Percentiles rank a stretch among this genome's conserved stretches.
Evolutionary conservation across 2,113 vertebrate genomes (phyloP).

Genomic region (Planiliza haematocheilus): DNA sequence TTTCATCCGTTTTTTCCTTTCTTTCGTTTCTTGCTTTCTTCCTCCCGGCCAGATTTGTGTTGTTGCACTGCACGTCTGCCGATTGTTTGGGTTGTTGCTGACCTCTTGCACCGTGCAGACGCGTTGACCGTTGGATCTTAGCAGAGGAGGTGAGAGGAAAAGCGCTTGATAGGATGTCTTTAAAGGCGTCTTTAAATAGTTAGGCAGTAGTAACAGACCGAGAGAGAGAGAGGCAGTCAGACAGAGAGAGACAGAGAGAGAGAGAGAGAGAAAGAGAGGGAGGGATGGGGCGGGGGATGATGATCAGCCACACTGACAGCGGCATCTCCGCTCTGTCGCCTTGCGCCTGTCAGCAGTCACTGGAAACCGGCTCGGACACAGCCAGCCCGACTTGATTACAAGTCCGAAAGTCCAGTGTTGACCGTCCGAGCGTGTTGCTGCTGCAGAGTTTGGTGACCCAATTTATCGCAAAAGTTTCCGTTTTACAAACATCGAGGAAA

Average conservation of each 20-base stretch:
- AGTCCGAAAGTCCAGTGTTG: conserved; percentile 3
- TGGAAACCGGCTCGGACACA: conserved; percentile 24
- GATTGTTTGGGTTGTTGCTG: background rate
- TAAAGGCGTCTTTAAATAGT: conserved; percentile 44
- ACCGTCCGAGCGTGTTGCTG: background rate
- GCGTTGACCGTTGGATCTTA: conserved; percentile 3
- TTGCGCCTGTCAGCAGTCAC: conserved; percentile 50
- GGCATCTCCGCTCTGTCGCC: conserved; percentile 54
- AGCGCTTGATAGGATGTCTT: conserved; percentile 67
- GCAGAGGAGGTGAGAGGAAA: conserved; percentile 22
- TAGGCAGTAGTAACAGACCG: conserved; percentile 36
- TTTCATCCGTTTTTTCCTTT: background rate
- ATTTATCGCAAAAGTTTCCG: conserved; percentile 34
- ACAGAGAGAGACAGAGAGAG: conserved; percentile 10
- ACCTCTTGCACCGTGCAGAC: background rate
- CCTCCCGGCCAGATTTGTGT: background rate
- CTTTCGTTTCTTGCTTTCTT: background rate
- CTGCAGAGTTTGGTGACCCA: conserved; percentile 31
- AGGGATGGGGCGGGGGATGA: conserved; percentile 33
- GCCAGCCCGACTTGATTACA: conserved; percentile 14
- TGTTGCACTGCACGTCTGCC: background rate
- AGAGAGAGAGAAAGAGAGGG: background rate
- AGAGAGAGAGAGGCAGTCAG: no score
- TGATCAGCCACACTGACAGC: conserved; percentile 54
- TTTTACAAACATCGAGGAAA: background rate